Conservation (phyloP, 2,113 vertebrate genomes). For the Nannospalax galili region DNA sequence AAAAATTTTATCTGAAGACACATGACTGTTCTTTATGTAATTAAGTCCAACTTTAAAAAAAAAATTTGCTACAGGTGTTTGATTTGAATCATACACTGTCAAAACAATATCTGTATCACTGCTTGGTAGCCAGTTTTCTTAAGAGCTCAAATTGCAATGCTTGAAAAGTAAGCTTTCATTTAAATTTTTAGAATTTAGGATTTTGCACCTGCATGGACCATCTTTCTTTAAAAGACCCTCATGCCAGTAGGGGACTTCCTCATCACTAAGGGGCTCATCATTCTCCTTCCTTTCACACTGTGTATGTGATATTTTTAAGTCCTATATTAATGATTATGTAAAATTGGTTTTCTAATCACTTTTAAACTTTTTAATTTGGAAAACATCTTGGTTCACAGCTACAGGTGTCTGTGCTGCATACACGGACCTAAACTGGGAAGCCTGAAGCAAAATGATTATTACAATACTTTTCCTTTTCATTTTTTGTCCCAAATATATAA, state of each 20-base stretch:
- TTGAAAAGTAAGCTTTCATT: constrained; percentile 23
- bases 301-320: not conserved
- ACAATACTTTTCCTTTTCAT: not conserved
- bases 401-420: not conserved
- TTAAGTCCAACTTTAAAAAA: not conserved
- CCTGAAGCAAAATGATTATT: not conserved
- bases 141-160: not conserved
- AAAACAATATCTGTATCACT: constrained; percentile 33
- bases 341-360: not conserved
- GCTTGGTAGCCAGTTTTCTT: not conserved
- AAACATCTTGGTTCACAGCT: not conserved
- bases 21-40: not conserved
- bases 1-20: not conserved
- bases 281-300: not conserved
- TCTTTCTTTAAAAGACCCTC: not conserved
- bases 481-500: not conserved
- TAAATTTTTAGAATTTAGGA: not conserved
- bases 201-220: not conserved
- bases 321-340: not conserved
- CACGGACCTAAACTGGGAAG: not conserved
- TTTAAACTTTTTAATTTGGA: not conserved
- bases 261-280: not conserved
- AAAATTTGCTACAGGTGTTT: constrained; percentile 24
- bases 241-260: not conserved
- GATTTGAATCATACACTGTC: not conserved